These are phyloP conservation scores for Fragum sueziense DNA, from an alignment of 2,888 invertebrate species.

Conservation along the genomic window DNA sequence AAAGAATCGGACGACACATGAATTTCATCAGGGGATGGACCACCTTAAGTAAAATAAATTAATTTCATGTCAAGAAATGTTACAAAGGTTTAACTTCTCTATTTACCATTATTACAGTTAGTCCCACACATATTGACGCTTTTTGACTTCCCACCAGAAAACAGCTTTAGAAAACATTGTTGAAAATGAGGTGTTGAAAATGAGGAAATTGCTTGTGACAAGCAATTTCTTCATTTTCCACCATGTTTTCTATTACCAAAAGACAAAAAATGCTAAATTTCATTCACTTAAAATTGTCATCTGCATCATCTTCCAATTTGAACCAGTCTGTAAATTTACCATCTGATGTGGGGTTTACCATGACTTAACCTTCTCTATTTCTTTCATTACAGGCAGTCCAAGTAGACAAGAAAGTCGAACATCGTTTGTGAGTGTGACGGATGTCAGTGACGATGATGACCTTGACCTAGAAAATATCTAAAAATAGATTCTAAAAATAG, in stretches of 20 bases:
- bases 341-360: no score
- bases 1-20: no score
- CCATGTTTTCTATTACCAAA: no score
- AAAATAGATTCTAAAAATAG: not conserved
- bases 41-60: not conserved
- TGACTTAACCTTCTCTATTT: not conserved
- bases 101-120: no score
- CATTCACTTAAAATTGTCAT: no score
- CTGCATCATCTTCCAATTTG: no score
- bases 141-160: not conserved
- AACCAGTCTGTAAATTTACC: no score
- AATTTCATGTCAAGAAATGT: no score
- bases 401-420: conserved; percentile 67
- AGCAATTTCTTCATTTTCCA: conserved; percentile 16
- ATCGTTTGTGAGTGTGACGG: conserved; percentile 72
- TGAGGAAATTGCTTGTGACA: not conserved
- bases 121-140: not conserved
- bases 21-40: not conserved
- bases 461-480: conserved; percentile 73
- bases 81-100: no score
- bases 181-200: no score
- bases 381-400: conserved; percentile 58
- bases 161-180: not conserved
- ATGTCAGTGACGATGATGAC: conserved; percentile 76
- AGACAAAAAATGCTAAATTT: no score